Conservation (phyloP, 2,797 vertebrate species). For the Ctenopoma kingsleyae region DNA sequence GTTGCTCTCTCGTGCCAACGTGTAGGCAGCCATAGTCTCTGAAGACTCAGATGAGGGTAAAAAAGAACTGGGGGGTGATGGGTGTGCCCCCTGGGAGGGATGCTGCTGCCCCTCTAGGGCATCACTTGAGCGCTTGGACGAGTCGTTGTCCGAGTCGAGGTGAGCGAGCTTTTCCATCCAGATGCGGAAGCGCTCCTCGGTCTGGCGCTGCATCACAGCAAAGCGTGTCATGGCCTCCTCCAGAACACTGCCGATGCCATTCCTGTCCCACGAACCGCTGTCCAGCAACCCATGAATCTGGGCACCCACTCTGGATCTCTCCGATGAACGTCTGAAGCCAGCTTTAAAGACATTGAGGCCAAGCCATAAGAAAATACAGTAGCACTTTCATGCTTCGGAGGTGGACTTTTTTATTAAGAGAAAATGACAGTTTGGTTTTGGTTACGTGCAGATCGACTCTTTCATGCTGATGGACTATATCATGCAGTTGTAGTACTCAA, state of each 20-base stretch:
- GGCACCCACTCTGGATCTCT: constrained; percentile 90
- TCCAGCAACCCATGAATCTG: constrained; percentile 93
- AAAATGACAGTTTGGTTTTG: constrained; percentile 77
- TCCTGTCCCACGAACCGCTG: constrained; percentile 92
- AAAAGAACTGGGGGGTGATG: constrained; percentile 85
- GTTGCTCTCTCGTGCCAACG: constrained; percentile 85
- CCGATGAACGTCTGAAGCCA: constrained; percentile 91
- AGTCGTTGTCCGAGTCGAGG: constrained; percentile 89
- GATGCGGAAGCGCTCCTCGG: constrained; percentile 92
- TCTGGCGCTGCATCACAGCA: constrained; percentile 95
- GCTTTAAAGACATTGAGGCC: constrained; percentile 98
- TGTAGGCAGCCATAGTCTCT: constrained; percentile 86
- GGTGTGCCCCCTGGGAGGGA: constrained; percentile 81
- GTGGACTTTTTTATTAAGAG: constrained; percentile 80
- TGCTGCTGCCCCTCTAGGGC: constrained; percentile 86
- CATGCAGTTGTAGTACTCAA: constrained; percentile 85
- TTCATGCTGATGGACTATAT: constrained; percentile 86
- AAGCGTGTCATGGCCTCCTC: constrained; percentile 96
- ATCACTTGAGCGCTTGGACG: constrained; percentile 86
- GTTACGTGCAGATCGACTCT: constrained; percentile 84
- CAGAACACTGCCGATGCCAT: constrained; percentile 93
- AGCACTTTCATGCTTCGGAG: constrained; percentile 82
- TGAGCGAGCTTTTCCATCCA: constrained; percentile 94
- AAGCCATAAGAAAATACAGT: constrained; percentile 88
- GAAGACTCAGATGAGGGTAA: constrained; percentile 88